phyloP scores from a whole-genome alignment of 2,888 invertebrate species.

The Idaea dimidiata region DNA sequence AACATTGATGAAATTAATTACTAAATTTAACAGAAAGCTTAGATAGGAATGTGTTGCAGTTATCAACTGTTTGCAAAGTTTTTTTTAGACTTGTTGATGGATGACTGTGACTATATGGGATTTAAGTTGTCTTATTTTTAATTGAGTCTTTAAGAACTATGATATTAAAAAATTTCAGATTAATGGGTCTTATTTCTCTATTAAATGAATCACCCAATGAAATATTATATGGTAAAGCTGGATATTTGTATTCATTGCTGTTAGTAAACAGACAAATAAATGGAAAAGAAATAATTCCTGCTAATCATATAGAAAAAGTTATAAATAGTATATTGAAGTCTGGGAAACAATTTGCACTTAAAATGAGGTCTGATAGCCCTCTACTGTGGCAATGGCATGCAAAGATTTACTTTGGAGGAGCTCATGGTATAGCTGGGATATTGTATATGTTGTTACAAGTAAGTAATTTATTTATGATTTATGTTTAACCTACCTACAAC shows the following conservation, averaged over 20 bases:
- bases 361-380: constrained; percentile 80
- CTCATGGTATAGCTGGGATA: constrained; percentile 94
- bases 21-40: too few species aligned
- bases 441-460: constrained; percentile 90
- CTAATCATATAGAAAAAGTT: constrained; percentile 82
- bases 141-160: background rate
- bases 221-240: constrained; percentile 91
- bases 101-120: too few species aligned
- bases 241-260: constrained; percentile 89
- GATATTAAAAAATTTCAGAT: constrained; percentile 54
- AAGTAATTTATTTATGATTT: constrained; percentile 24
- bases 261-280: constrained; percentile 85
- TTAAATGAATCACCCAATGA: constrained; percentile 87
- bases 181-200: constrained; percentile 77
- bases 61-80: too few species aligned
- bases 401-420: constrained; percentile 92
- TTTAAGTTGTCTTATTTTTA: background rate
- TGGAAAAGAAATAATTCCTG: constrained; percentile 80
- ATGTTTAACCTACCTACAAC: background rate
- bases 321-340: constrained; percentile 81
- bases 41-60: too few species aligned
- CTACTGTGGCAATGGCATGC: constrained; percentile 94
- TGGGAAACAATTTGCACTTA: constrained; percentile 82
- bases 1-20: constrained; percentile 7
- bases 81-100: constrained; percentile 4